phyloP scores from a whole-genome alignment of 2,113 vertebrate species.

The Sprattus sprattus region DNA sequence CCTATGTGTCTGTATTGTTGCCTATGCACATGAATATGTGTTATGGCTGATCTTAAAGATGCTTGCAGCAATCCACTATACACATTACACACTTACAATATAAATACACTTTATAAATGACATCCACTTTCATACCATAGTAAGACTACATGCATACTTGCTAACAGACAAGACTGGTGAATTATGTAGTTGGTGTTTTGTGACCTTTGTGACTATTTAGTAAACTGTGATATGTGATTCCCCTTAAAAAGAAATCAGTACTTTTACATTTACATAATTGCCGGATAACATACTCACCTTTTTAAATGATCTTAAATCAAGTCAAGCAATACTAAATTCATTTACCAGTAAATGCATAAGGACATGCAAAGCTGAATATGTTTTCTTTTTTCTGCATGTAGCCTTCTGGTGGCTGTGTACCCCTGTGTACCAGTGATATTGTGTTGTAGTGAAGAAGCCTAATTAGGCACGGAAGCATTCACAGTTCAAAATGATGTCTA shows the following conservation, averaged over 20 bases:
- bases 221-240: too few relatives aligned
- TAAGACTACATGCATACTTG: neutral
- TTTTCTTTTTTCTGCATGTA: neutral
- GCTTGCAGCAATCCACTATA: neutral
- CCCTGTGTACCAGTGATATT: neutral
- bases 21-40: neutral
- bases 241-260: too few relatives aligned
- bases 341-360: neutral
- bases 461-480: neutral
- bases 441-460: neutral
- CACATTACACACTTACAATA: neutral
- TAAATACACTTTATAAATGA: neutral
- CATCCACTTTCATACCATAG: neutral
- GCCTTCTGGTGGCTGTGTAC: neutral
- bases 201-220: too few relatives aligned
- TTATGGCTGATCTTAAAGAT: too few relatives aligned
- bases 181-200: too few relatives aligned
- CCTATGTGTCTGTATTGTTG: neutral
- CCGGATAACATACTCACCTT: too few relatives aligned
- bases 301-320: too few relatives aligned
- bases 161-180: neutral
- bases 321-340: neutral
- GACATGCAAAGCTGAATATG: neutral
- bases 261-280: too few relatives aligned
- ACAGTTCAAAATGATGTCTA: neutral